A percentile compares a stretch with the other conserved stretches of the same genome.
Evolutionary conservation across 2,797 vertebrate species (phyloP).

Genomic region (Thunnus albacares): DNA sequence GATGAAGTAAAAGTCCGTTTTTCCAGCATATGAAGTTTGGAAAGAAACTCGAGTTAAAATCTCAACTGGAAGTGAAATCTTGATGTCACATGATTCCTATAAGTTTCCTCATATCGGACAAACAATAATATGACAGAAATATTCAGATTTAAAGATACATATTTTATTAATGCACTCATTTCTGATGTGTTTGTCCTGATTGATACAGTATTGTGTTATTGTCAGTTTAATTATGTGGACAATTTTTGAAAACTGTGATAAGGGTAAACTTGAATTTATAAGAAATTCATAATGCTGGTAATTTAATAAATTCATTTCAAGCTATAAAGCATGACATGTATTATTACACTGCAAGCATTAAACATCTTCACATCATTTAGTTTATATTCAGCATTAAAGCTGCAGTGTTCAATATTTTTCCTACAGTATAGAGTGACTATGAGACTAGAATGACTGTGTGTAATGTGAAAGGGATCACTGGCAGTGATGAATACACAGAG

Average conservation of each 20-base stretch:
- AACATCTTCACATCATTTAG: too few relatives aligned
- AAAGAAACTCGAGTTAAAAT: conserved; percentile 7
- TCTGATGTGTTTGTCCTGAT: not conserved
- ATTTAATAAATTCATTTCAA: too few relatives aligned
- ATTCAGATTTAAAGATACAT: not conserved
- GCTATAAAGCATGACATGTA: too few relatives aligned
- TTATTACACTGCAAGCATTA: too few relatives aligned
- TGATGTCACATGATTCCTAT: not conserved
- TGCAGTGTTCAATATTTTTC: too few relatives aligned
- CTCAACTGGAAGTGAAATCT: not conserved
- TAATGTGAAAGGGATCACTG: too few relatives aligned
- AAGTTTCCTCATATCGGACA: not conserved
- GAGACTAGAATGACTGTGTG: too few relatives aligned
- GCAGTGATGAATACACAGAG: too few relatives aligned
- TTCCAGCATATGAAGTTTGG: not conserved
- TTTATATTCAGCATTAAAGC: not conserved
- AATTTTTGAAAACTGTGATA: not conserved
- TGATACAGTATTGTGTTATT: not conserved
- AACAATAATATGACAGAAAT: not conserved
- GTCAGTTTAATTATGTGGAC: not conserved
- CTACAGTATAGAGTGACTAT: too few relatives aligned
- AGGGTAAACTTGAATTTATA: not conserved
- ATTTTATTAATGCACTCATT: not conserved
- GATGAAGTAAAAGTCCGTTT: not conserved
- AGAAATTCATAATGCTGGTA: too few relatives aligned